Evolutionary conservation across 2,888 invertebrate species (phyloP).

Genomic region (Clepsis dumicolana): DNA sequence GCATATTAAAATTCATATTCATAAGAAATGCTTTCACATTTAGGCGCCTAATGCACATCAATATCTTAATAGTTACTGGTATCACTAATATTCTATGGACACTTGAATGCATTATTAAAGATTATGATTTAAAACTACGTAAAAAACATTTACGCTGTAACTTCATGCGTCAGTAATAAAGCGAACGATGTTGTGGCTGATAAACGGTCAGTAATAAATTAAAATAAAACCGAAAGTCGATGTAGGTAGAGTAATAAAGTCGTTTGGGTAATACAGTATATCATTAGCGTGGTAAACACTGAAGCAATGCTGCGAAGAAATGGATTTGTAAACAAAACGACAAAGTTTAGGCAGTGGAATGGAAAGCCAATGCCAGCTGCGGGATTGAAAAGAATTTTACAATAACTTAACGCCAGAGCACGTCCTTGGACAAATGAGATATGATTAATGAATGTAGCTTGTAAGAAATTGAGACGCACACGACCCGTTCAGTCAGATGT

Average conservation of each 20-base stretch:
- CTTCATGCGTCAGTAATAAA: slow-evolving; percentile 14
- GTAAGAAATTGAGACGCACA: slow-evolving; percentile 67
- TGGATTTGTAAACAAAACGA: slow-evolving; percentile 11
- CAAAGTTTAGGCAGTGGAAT: neutral
- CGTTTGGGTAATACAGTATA: slow-evolving; percentile 22
- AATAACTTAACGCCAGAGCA: slow-evolving; percentile 55
- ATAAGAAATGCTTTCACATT: slow-evolving; percentile 24
- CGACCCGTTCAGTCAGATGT: slow-evolving; percentile 59
- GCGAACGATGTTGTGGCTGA: slow-evolving; percentile 33
- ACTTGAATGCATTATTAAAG: slow-evolving; percentile 4
- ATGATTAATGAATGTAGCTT: slow-evolving; percentile 72
- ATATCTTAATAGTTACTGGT: slow-evolving; percentile 9
- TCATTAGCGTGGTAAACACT: slow-evolving; percentile 18
- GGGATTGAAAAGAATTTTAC: slow-evolving; percentile 54
- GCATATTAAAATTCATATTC: slow-evolving; percentile 21
- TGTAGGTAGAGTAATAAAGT: slow-evolving; percentile 25
- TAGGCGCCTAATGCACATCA: slow-evolving; percentile 11
- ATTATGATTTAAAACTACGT: slow-evolving; percentile 9
- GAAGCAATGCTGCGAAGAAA: slow-evolving; percentile 7
- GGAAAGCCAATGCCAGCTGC: slow-evolving; percentile 41
- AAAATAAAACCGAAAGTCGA: slow-evolving; percentile 35
- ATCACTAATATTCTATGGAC: slow-evolving; percentile 6
- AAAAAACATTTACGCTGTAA: slow-evolving; percentile 5
- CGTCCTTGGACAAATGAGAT: slow-evolving; percentile 73
- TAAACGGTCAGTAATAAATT: slow-evolving; percentile 43